Percentiles rank a stretch among this genome's conserved stretches.
phyloP scores from a whole-genome alignment of 2,113 vertebrate genomes.

The Tachycineta bicolor region DNA sequence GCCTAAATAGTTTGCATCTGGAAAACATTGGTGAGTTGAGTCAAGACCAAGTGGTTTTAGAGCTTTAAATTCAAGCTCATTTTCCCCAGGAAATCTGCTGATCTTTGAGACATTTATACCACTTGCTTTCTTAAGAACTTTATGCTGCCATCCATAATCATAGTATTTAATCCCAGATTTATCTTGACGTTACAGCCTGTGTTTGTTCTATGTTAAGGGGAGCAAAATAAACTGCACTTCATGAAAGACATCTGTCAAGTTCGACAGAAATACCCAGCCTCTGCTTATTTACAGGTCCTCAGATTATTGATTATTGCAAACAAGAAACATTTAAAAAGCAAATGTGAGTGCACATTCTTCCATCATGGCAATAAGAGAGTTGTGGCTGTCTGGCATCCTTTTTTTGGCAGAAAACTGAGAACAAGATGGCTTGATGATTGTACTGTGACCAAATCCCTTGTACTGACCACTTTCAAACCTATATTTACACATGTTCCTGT shows the following conservation, averaged over 20 bases:
- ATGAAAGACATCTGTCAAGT: not conserved
- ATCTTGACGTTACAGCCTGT: not conserved
- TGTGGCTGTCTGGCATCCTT: not conserved
- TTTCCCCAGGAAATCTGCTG: constrained; percentile 54
- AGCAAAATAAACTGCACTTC: not conserved
- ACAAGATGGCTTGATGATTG: not conserved
- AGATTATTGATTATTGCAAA: not conserved
- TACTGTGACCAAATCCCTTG: not conserved
- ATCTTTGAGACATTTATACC: constrained; percentile 39
- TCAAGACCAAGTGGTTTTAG: constrained; percentile 36
- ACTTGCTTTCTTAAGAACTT: constrained; percentile 22
- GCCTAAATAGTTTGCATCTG: not conserved
- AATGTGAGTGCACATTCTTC: not conserved
- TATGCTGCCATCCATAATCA: not conserved
- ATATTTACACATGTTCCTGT: constrained; percentile 43
- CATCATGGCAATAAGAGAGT: not conserved
- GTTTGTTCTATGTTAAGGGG: not conserved
- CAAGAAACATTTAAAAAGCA: not conserved
- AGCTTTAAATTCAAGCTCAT: not conserved
- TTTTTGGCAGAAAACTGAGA: not conserved
- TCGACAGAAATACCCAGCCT: not conserved
- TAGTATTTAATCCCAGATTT: constrained; percentile 3
- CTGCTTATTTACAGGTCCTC: not conserved
- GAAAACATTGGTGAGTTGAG: constrained; percentile 33
- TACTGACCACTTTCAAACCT: constrained; percentile 8